phyloP scores from a whole-genome alignment of 2,888 invertebrate genomes.

The Oxytorus armatus region DNA sequence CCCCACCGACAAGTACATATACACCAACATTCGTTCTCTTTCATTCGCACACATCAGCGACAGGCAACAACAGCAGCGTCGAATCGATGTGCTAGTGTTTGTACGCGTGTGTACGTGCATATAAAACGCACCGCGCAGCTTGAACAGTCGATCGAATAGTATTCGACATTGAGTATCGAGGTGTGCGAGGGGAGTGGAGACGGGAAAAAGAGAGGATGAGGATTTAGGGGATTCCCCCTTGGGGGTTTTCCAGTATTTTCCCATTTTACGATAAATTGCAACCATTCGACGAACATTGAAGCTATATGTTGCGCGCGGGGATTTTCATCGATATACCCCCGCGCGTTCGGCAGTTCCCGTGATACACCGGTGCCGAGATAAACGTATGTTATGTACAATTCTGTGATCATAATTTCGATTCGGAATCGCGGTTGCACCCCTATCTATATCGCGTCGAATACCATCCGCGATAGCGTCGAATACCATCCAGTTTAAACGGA shows the following conservation, averaged over 20 bases:
- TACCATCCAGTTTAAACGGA: no score
- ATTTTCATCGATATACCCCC: no score
- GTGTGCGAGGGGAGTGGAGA: background rate
- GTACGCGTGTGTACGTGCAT: slow-evolving; percentile 14
- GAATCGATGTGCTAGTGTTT: slow-evolving; percentile 3
- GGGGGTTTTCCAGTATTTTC: slow-evolving; percentile 42
- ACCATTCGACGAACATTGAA: no score
- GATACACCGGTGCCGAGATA: no score
- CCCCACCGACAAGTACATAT: background rate
- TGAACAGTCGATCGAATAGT: slow-evolving; percentile 45
- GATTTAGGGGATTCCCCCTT: slow-evolving; percentile 25
- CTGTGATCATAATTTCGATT: slow-evolving; percentile 10
- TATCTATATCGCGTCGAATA: background rate
- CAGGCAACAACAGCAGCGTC: slow-evolving; percentile 24
- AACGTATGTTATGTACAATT: no score
- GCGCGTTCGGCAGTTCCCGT: no score
- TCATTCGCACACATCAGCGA: slow-evolving; percentile 16
- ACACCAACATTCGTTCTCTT: slow-evolving; percentile 43
- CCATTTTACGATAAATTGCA: slow-evolving; percentile 43
- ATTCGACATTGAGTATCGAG: slow-evolving; percentile 39
- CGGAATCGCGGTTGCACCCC: slow-evolving; percentile 7
- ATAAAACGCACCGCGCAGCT: slow-evolving; percentile 40
- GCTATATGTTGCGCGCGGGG: no score
- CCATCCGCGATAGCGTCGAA: background rate
- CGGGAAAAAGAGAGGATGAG: background rate